Evolutionary conservation across 1,140 invertebrate genomes (phyloP).

Genomic region (Acromyrmex heyeri): DNA sequence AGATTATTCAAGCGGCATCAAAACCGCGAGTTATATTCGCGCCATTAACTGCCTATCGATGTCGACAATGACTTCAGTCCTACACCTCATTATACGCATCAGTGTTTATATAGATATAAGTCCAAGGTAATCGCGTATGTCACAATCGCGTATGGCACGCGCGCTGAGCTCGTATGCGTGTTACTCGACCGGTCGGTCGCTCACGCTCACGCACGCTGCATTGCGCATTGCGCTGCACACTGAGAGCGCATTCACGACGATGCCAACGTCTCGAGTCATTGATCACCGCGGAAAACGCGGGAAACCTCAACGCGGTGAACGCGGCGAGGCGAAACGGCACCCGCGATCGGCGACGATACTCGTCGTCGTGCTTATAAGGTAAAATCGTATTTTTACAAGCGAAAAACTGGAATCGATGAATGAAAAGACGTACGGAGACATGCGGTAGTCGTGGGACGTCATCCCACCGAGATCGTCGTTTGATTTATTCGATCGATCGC

Average conservation of each 20-base stretch:
- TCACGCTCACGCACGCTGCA: constrained; percentile 1
- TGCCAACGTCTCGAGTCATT: constrained; percentile 76
- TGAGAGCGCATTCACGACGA: constrained; percentile 31
- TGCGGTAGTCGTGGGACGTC: constrained; percentile 63
- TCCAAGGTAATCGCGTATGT: constrained; percentile 86
- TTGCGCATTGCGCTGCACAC: background rate
- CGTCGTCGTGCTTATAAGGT: constrained; percentile 68
- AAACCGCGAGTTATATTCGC: constrained; percentile 63
- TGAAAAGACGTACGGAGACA: constrained; percentile 55
- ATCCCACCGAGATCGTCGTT: constrained; percentile 74
- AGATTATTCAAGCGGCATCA: constrained; percentile 57
- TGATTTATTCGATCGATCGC: constrained; percentile 14
- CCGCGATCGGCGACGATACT: constrained; percentile 34
- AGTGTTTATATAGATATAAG: constrained; percentile 77
- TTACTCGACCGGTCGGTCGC: constrained; percentile 36
- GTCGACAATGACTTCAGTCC: constrained; percentile 78
- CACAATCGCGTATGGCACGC: constrained; percentile 75
- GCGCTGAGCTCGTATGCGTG: constrained; percentile 48
- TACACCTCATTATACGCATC: constrained; percentile 65
- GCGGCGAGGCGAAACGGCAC: constrained; percentile 33
- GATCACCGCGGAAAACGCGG: constrained; percentile 79
- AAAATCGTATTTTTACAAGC: constrained; percentile 74
- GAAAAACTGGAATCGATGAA: constrained; percentile 73
- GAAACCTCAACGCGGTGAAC: constrained; percentile 64
- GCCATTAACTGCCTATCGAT: constrained; percentile 63